Conservation (phyloP, 2,113 vertebrate genomes). For the Odobenus rosmarus region DNA sequence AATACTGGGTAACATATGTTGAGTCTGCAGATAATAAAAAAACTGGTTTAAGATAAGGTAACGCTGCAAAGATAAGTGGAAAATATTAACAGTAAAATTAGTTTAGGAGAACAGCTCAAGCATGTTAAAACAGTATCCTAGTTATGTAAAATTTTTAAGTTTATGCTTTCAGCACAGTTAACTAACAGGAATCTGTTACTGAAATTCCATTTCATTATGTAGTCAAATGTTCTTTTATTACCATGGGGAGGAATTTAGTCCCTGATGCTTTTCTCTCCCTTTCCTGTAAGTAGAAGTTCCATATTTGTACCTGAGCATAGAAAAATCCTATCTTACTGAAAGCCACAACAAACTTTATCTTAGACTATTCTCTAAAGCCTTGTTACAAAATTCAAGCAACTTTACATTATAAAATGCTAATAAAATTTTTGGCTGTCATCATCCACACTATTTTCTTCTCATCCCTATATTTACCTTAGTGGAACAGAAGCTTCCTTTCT, state of each 20-base stretch:
- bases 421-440: neutral
- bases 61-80: constrained; percentile 16
- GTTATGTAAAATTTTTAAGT: constrained; percentile 42
- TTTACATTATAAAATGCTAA: constrained; percentile 30
- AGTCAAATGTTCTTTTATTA: constrained; percentile 36
- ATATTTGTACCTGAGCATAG: neutral
- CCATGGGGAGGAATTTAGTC: neutral
- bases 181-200: neutral
- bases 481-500: neutral
- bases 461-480: neutral
- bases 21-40: constrained; percentile 1
- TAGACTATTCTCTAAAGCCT: neutral
- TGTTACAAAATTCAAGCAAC: constrained; percentile 14
- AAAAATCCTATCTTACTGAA: neutral
- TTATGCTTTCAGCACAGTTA: neutral
- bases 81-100: constrained; percentile 60
- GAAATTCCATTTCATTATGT: constrained; percentile 23
- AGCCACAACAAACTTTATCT: constrained; percentile 12
- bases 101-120: neutral
- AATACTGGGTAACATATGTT: neutral
- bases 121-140: neutral
- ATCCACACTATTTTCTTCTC: neutral
- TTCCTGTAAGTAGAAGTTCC: neutral
- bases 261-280: neutral
- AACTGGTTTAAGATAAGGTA: neutral